phyloP scores from a whole-genome alignment of 2,797 vertebrate genomes.

The Spinibarbus caldwelli region DNA sequence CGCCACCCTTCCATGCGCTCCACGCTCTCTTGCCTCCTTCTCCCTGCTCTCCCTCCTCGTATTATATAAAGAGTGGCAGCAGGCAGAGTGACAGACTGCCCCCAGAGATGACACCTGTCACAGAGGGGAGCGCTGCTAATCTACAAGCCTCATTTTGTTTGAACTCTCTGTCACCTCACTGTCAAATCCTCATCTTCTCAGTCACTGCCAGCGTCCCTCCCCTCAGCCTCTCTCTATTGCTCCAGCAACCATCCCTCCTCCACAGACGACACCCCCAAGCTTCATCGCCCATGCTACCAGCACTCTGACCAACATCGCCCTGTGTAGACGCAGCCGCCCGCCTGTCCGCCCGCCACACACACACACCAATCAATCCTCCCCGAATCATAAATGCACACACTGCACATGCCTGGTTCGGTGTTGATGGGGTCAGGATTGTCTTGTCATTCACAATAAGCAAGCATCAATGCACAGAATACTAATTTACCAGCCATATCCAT shows the following conservation, averaged over 20 bases:
- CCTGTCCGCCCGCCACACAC: constrained; percentile 25
- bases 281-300: constrained; percentile 34
- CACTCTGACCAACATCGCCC: constrained; percentile 46
- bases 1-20: constrained; percentile 50
- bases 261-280: constrained; percentile 36
- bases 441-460: constrained; percentile 56
- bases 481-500: constrained; percentile 32
- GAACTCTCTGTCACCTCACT: constrained; percentile 94
- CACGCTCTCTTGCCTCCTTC: constrained; percentile 48
- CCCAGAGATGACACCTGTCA: constrained; percentile 99
- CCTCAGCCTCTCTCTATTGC: constrained; percentile 59
- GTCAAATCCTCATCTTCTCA: constrained; percentile 95
- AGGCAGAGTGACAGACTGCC: constrained; percentile 97
- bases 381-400: constrained; percentile 37
- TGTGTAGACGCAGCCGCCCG: constrained; percentile 27
- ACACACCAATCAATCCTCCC: constrained; percentile 27
- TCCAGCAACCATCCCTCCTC: constrained; percentile 50
- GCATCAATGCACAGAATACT: constrained; percentile 54
- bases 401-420: constrained; percentile 50
- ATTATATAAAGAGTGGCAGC: constrained; percentile 97
- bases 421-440: constrained; percentile 68
- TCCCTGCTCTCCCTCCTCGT: constrained; percentile 78
- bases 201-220: constrained; percentile 85
- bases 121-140: constrained; percentile 91
- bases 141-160: constrained; percentile 99